Evolutionary conservation across 2,888 invertebrate genomes (phyloP), one percentile per base, ranked within the genome.

Genomic region (Frankliniella fusca): DNA sequence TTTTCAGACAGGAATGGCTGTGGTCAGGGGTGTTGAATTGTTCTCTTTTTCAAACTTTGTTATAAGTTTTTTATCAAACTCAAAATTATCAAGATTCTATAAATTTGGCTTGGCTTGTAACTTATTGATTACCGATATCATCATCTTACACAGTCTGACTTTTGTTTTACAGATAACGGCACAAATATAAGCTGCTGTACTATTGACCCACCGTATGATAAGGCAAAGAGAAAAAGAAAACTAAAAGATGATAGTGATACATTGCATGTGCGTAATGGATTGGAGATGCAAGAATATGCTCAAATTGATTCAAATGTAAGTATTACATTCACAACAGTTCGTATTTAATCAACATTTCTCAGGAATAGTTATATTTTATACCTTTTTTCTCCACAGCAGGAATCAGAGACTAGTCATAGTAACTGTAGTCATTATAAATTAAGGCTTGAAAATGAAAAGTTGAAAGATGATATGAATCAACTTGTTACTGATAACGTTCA

Each of bases 1-100:
- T 12, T n/a, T 8, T 61, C 70, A 76, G 5, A 76, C 70, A 76
- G 70, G 70, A 76, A 76, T 76, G 70, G 70, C 70, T 12, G 70
- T 27, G 70, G 70, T 76, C 70, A 76, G 70, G 70, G 70, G 23
- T 61, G n/a, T 27, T 76, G 54, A 54, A 9, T 76, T 12, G 10
- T 15, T 61, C 11, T 15, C 20, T 61, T 61, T 61, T 38, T 38
- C 18, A 8, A 61, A 18, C 61, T 61, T 18, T n/a, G n/a, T 61
- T 61, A 18, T 61, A 11, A 20, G 18, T 61, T 61, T 7, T 61
- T 38, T 38, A 38, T 38, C 5, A 54, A 0, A 54, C 54, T 54
- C 5, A 54, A 54, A 15, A 20, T 20, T 54, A 20, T 15, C 54
- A 54, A 12, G 15, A 20, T 54, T 0, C 0, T 54, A 54, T 12